Evolutionary conservation across 2,797 vertebrate genomes (phyloP).

Genomic region (Glossophaga mutica): DNA sequence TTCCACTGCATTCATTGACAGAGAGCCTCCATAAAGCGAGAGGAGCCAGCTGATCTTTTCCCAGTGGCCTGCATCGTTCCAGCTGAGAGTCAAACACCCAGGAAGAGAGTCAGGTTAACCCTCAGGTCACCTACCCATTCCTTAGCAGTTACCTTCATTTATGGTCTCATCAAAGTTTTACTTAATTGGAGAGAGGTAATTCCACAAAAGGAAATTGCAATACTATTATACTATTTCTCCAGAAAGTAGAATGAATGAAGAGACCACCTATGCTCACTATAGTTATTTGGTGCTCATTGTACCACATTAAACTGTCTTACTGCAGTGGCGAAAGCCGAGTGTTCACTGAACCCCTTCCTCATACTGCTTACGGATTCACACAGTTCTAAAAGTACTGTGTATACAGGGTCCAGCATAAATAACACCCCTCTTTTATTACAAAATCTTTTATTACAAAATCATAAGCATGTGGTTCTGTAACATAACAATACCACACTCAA

Average conservation of each 20-base stretch:
- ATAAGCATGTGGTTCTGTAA: too few relatives aligned
- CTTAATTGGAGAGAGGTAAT: neutral
- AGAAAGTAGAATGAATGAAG: neutral
- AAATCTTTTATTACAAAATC: too few relatives aligned
- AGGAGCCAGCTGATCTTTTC: neutral
- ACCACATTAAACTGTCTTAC: neutral
- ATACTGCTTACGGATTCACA: neutral
- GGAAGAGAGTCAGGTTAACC: neutral
- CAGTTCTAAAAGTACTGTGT: neutral
- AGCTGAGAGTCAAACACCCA: neutral
- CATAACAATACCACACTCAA: too few relatives aligned
- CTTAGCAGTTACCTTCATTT: neutral
- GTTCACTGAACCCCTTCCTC: neutral
- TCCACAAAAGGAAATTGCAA: slow-evolving; percentile 5
- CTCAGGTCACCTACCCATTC: neutral
- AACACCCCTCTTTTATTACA: too few relatives aligned
- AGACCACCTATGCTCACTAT: neutral
- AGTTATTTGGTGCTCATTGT: neutral
- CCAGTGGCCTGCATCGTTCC: neutral
- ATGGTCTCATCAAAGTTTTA: neutral
- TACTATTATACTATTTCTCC: neutral
- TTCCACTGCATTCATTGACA: neutral
- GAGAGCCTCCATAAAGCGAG: neutral
- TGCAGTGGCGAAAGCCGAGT: neutral
- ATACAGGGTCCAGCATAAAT: too few relatives aligned